Evolutionary conservation across 1,140 invertebrate genomes (phyloP).

Genomic region (Homalodisca vitripennis): DNA sequence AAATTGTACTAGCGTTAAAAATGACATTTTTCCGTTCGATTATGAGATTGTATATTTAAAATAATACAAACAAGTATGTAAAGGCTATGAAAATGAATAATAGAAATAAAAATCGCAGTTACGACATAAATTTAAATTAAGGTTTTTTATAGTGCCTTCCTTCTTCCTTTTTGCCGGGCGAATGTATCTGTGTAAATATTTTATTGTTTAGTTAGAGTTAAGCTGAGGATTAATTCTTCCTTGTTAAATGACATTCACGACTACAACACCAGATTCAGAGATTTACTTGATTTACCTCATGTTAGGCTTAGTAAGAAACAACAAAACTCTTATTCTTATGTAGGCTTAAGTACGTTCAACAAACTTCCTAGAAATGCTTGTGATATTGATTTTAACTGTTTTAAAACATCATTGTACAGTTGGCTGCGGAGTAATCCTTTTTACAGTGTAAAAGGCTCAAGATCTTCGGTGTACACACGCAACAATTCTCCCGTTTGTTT

Average conservation of each 20-base stretch:
- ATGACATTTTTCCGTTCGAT: background rate
- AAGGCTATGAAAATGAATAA: background rate
- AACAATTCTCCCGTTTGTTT: slow-evolving; percentile 13
- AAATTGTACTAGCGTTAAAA: background rate
- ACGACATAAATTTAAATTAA: no score
- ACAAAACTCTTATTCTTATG: no score
- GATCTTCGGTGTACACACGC: no score
- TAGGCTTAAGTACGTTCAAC: background rate
- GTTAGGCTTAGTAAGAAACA: no score
- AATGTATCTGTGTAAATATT: background rate
- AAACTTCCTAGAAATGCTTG: background rate
- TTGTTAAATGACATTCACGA: no score
- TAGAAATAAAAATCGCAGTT: background rate
- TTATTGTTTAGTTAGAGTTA: background rate
- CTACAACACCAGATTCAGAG: no score
- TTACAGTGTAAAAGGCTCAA: background rate
- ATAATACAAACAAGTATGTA: no score
- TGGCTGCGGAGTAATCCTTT: background rate
- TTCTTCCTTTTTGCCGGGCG: slow-evolving; percentile 2
- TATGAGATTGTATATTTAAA: background rate
- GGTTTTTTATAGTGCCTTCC: slow-evolving; percentile 24
- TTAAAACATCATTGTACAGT: background rate
- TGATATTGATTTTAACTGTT: background rate
- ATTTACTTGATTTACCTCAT: no score
- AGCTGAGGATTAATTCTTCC: no score